These are phyloP conservation scores for Marasmarcha lunaedactyla DNA, from an alignment of 2,888 invertebrate species.

Conservation along the genomic window DNA sequence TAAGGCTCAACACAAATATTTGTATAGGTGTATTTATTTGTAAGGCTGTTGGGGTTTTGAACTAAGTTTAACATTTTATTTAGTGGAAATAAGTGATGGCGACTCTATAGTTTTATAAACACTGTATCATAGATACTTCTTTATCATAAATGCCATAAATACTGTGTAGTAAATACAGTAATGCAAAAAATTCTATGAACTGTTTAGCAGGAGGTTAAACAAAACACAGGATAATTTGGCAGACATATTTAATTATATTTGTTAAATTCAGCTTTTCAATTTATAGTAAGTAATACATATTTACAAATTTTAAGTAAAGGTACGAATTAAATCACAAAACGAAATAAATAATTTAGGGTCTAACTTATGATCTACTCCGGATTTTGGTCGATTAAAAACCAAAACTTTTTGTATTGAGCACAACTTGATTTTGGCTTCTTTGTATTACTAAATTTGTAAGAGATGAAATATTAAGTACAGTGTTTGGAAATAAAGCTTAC, in stretches of 20 bases:
- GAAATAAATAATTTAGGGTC: conserved; percentile 53
- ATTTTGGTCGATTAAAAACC: conserved; percentile 53
- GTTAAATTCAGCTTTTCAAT: conserved; percentile 61
- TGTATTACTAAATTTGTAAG: conserved; percentile 23
- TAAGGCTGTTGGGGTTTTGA: no score
- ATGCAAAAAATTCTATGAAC: no score
- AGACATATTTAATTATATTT: conserved; percentile 69
- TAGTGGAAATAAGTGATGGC: no score
- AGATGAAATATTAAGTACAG: conserved; percentile 34
- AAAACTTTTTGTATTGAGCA: conserved; percentile 30
- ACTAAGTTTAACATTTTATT: no score
- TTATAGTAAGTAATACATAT: conserved; percentile 54
- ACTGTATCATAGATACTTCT: no score
- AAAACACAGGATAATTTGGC: conserved; percentile 44
- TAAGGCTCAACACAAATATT: no score
- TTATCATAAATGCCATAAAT: no score
- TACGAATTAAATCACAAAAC: conserved; percentile 56
- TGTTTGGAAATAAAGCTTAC: conserved; percentile 35
- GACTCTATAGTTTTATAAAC: no score
- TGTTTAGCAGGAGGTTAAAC: no score
- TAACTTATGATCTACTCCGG: conserved; percentile 43
- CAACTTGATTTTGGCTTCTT: conserved; percentile 47
- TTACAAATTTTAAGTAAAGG: conserved; percentile 59
- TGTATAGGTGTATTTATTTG: no score
- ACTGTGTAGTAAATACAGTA: no score